These are phyloP conservation scores for Chrysotoxum bicinctum DNA, from an alignment of 2,888 invertebrate genomes.

Conservation along the genomic window DNA sequence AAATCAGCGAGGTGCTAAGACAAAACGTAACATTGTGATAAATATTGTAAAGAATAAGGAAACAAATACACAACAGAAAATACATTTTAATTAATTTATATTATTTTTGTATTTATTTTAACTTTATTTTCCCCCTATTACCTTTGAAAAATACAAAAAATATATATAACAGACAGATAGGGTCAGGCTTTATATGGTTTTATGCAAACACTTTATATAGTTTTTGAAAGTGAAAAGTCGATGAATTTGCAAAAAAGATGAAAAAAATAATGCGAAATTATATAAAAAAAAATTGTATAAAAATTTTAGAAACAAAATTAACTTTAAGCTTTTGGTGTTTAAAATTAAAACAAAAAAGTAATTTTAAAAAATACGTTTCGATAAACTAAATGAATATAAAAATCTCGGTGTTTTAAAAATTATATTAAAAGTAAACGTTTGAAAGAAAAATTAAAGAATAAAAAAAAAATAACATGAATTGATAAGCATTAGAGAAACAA, in stretches of 20 bases:
- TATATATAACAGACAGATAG: background rate
- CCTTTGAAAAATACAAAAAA: conserved; percentile 29
- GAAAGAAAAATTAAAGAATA: conserved; percentile 70
- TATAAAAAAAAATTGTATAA: conserved; percentile 61
- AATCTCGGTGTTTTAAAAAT: conserved; percentile 71
- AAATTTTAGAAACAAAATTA: conserved; percentile 77
- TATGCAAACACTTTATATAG: conserved; percentile 60
- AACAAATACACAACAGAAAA: conserved; percentile 58
- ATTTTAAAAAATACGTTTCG: conserved; percentile 59
- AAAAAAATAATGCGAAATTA: conserved; percentile 66
- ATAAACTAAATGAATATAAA: conserved; percentile 46
- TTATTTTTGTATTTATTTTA: conserved; percentile 1
- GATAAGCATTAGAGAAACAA: conserved; percentile 70
- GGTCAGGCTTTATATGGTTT: conserved; percentile 41
- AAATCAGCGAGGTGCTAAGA: conserved; percentile 79
- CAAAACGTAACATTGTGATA: conserved; percentile 82
- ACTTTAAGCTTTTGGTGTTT: conserved; percentile 82
- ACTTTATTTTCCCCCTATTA: background rate
- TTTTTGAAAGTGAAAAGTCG: conserved; percentile 73
- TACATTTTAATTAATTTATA: conserved; percentile 3
- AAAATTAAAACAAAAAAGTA: conserved; percentile 75
- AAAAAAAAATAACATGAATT: conserved; percentile 73
- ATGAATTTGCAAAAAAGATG: conserved; percentile 43
- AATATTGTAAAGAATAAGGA: conserved; percentile 74
- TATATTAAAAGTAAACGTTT: conserved; percentile 74